These are phyloP conservation scores for Meghimatium bilineatum DNA, from an alignment of 2,888 invertebrate species.

Conservation along the genomic window DNA sequence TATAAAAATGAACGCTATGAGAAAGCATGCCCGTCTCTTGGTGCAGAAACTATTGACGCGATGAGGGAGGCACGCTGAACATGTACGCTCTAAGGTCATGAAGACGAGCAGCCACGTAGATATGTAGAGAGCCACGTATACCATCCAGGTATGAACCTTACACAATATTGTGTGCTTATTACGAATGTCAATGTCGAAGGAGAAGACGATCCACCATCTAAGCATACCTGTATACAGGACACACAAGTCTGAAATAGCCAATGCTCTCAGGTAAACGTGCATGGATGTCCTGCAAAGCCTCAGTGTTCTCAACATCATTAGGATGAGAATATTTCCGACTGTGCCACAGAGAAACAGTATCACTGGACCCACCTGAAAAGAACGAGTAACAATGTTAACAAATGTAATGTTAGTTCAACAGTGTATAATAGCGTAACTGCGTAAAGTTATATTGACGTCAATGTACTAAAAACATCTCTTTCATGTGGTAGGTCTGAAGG, in stretches of 20 bases:
- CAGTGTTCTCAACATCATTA: constrained; percentile 58
- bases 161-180: constrained; percentile 55
- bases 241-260: constrained; percentile 61
- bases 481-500: too few species aligned
- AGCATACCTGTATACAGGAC: constrained; percentile 64
- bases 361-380: constrained; percentile 57
- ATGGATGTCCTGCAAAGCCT: constrained; percentile 59
- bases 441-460: too few species aligned
- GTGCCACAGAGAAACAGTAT: constrained; percentile 65
- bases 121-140: constrained; percentile 61
- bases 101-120: constrained; percentile 68
- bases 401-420: too few species aligned
- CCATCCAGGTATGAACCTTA: constrained; percentile 62
- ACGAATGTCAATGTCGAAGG: constrained; percentile 60
- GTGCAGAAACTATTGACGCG: constrained; percentile 57
- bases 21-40: constrained; percentile 48
- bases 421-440: too few species aligned
- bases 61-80: constrained; percentile 64
- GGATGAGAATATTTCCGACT: constrained; percentile 62
- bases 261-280: constrained; percentile 61
- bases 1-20: constrained; percentile 52
- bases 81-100: constrained; percentile 66
- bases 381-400: not conserved
- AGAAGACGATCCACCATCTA: constrained; percentile 60
- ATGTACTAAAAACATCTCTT: too few species aligned